phyloP scores from a whole-genome alignment of 2,888 invertebrate species.

The Metallyticus violacea region DNA sequence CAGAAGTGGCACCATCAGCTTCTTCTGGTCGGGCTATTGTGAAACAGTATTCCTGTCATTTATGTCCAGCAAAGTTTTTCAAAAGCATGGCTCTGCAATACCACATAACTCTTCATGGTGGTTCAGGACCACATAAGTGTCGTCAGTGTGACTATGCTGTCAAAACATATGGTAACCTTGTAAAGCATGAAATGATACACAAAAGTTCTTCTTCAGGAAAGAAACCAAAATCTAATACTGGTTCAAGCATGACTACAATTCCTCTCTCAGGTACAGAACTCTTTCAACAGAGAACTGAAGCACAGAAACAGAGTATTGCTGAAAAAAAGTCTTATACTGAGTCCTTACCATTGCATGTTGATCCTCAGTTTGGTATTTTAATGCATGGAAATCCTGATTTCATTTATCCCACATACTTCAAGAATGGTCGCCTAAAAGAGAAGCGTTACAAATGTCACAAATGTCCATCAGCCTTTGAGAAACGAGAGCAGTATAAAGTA shows the following conservation, averaged over 20 bases:
- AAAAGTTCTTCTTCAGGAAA: slow-evolving; percentile 27
- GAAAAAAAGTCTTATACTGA: neutral
- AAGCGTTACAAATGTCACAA: slow-evolving; percentile 80
- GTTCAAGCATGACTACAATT: slow-evolving; percentile 43
- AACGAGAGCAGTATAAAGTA: slow-evolving; percentile 78
- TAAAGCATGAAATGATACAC: slow-evolving; percentile 58
- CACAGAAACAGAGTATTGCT: slow-evolving; percentile 35
- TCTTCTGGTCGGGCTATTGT: slow-evolving; percentile 17
- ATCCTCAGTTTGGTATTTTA: slow-evolving; percentile 64
- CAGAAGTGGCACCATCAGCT: neutral
- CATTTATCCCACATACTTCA: slow-evolving; percentile 69
- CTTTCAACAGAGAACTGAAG: slow-evolving; percentile 62
- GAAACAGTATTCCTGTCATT: slow-evolving; percentile 51
- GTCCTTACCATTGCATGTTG: slow-evolving; percentile 50
- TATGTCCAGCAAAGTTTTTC: slow-evolving; percentile 72
- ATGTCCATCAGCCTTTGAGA: slow-evolving; percentile 85
- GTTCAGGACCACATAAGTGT: slow-evolving; percentile 63
- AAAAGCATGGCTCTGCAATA: slow-evolving; percentile 68
- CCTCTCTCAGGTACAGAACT: slow-evolving; percentile 65
- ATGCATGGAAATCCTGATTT: slow-evolving; percentile 76
- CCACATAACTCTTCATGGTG: slow-evolving; percentile 65
- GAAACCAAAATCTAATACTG: slow-evolving; percentile 38
- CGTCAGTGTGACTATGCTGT: slow-evolving; percentile 69
- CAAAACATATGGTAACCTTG: slow-evolving; percentile 63
- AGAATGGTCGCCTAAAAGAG: slow-evolving; percentile 71